Conservation (phyloP, 2,113 vertebrate species). For the Balaenoptera acutorostrata region DNA sequence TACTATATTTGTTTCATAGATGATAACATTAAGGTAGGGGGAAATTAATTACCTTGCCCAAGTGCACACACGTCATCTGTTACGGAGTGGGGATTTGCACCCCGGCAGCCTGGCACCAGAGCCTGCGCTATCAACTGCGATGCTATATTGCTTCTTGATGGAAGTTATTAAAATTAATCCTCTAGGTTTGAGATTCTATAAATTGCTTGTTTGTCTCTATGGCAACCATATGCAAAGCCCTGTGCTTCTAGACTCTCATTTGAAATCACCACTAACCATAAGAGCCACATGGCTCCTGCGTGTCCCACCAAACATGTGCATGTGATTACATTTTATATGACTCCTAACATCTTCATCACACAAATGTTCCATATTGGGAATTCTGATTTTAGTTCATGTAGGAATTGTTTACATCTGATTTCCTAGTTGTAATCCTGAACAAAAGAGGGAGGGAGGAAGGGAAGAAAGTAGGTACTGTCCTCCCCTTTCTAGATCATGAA, state of each 20-base stretch:
- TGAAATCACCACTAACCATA: not conserved
- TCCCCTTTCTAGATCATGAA: not conserved
- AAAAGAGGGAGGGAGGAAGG: not conserved
- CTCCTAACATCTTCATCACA: not conserved
- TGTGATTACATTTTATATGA: not conserved
- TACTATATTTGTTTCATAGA: not conserved
- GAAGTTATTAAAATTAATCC: conserved; percentile 21
- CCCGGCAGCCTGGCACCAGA: not conserved
- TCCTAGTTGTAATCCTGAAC: not conserved
- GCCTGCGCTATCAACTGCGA: accelerated
- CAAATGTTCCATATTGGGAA: not conserved
- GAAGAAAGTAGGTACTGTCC: not conserved
- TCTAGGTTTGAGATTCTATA: not conserved
- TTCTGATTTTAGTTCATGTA: not conserved
- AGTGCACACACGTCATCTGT: not conserved
- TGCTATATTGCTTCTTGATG: not conserved
- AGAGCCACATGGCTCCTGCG: not conserved
- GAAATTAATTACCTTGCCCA: not conserved
- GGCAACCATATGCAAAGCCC: not conserved
- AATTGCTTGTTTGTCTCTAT: conserved; percentile 23
- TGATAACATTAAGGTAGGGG: not conserved
- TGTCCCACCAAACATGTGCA: not conserved
- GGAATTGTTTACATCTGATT: not conserved
- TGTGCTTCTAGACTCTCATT: not conserved
- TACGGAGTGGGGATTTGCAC: not conserved